Percentiles rank a stretch among this genome's conserved stretches.
phyloP scores from a whole-genome alignment of 2,888 invertebrate genomes.

The Tribolium freemani region DNA sequence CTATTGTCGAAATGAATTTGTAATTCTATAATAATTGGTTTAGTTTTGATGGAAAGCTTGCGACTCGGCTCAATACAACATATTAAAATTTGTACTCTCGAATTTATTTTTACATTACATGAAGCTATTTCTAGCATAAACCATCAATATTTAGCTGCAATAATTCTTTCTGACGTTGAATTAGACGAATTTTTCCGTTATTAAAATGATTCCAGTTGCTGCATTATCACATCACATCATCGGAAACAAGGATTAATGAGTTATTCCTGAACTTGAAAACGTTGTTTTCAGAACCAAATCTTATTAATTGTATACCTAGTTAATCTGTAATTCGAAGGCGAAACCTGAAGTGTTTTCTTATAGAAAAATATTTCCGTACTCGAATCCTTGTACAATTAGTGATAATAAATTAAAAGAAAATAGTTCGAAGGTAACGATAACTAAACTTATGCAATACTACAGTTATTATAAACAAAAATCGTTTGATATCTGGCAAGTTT shows the following conservation, averaged over 20 bases:
- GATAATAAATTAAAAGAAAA: slow-evolving; percentile 19
- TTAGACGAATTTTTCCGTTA: slow-evolving; percentile 22
- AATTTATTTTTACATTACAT: slow-evolving; percentile 1
- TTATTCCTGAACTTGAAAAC: not conserved
- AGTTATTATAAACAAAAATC: slow-evolving; percentile 4
- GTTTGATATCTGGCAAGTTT: slow-evolving; percentile 6
- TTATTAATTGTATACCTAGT: not conserved
- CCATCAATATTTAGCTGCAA: slow-evolving; percentile 16
- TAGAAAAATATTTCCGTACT: not conserved
- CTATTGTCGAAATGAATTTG: not conserved
- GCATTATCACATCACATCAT: not conserved
- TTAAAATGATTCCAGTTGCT: not conserved
- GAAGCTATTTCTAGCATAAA: slow-evolving; percentile 11
- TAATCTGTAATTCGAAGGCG: not conserved
- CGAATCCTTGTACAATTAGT: not conserved
- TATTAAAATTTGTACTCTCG: not conserved
- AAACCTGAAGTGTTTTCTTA: slow-evolving; percentile 6
- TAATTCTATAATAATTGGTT: too few relatives aligned
- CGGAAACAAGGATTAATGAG: slow-evolving; percentile 5
- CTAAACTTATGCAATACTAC: slow-evolving; percentile 16
- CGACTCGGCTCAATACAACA: not conserved
- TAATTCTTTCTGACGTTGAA: slow-evolving; percentile 18
- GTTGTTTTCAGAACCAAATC: not conserved
- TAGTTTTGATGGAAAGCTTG: too few relatives aligned
- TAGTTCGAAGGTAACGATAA: slow-evolving; percentile 15